A percentile compares a stretch with the other conserved stretches of the same genome.
These are phyloP conservation scores for Engraulis encrasicolus DNA, from an alignment of 2,113 vertebrate species.

Conservation along the genomic window DNA sequence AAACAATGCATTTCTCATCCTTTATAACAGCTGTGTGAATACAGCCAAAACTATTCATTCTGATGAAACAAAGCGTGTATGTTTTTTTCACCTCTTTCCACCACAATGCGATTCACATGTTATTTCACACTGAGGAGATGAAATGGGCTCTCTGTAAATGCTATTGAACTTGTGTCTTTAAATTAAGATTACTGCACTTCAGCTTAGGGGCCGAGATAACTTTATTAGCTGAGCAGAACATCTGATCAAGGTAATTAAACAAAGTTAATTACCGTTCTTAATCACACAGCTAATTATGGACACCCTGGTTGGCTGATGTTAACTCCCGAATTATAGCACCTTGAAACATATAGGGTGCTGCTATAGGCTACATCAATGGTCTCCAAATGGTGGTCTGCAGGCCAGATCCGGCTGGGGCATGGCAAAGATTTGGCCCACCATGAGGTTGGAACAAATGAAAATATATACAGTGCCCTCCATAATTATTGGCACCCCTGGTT, in stretches of 20 bases:
- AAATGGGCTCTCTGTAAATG: conserved; percentile 37
- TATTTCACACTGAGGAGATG: background rate
- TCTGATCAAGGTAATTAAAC: conserved; percentile 70
- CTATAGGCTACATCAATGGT: too few species aligned
- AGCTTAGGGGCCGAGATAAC: conserved; percentile 45
- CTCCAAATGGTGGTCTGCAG: too few species aligned
- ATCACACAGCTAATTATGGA: conserved; percentile 67
- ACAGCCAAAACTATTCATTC: background rate
- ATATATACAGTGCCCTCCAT: too few species aligned
- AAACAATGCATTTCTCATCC: background rate
- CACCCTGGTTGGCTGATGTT: conserved; percentile 51
- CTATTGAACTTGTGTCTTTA: conserved; percentile 47
- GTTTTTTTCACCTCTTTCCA: background rate
- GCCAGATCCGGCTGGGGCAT: too few species aligned
- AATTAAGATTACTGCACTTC: conserved; percentile 41
- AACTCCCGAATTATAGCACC: conserved; percentile 49
- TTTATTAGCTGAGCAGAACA: conserved; percentile 51
- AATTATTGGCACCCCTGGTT: too few species aligned
- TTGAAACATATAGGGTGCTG: too few species aligned
- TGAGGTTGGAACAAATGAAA: too few species aligned
- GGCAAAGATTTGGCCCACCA: too few species aligned
- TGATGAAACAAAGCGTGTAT: background rate
- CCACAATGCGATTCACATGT: background rate
- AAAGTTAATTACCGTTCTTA: conserved; percentile 63
- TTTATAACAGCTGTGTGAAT: background rate